A percentile compares a stretch with the other conserved stretches of the same genome.
These are phyloP conservation scores for Pseudorectes ferrugineus DNA, from an alignment of 2,113 vertebrate species.

Conservation along the genomic window DNA sequence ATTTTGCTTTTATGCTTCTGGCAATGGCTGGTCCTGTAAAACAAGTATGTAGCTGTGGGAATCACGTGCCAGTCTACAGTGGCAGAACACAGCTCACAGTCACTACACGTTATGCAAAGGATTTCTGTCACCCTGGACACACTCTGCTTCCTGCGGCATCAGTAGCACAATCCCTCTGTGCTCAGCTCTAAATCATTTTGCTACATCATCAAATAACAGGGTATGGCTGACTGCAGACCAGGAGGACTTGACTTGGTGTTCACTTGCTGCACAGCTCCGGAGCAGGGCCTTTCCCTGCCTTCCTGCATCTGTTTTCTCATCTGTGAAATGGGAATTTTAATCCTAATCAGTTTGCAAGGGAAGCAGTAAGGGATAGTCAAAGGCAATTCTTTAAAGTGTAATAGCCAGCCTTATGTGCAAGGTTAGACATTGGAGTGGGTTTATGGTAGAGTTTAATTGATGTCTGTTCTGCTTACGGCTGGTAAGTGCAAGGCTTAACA, in stretches of 20 bases:
- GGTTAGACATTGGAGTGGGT: background rate
- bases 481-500: background rate
- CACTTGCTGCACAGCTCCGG: background rate
- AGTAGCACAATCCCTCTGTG: background rate
- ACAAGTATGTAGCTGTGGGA: background rate
- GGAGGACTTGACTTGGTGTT: background rate
- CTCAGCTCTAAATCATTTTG: conserved; percentile 16
- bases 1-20: conserved; percentile 26
- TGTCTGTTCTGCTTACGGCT: background rate
- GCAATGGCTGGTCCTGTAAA: background rate
- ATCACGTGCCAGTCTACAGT: background rate
- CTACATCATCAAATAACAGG: conserved; percentile 5
- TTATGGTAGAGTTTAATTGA: background rate
- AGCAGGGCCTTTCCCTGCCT: background rate
- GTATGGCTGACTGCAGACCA: background rate
- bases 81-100: background rate
- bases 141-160: background rate
- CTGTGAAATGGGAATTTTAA: conserved; percentile 46
- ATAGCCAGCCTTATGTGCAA: background rate
- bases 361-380: background rate
- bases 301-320: conserved; percentile 6
- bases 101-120: background rate
- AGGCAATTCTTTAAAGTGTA: background rate
- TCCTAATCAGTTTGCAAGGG: background rate
- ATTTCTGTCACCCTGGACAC: conserved; percentile 11